Conservation (phyloP, 2,113 vertebrate genomes). For the Pachyramphus minor region DNA sequence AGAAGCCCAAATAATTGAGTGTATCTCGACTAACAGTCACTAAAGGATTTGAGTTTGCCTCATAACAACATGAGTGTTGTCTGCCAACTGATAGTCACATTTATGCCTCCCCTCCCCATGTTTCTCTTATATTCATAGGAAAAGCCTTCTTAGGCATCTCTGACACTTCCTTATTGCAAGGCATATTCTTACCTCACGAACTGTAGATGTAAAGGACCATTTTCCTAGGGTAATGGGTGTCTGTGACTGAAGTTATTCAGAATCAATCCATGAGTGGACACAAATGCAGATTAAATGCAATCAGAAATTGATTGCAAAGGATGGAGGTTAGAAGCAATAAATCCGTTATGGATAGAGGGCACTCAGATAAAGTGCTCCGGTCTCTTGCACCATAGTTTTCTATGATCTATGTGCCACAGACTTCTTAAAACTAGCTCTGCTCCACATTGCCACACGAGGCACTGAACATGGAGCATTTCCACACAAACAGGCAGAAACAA, state of each 20-base stretch:
- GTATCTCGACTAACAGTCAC: neutral
- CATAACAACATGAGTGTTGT: neutral
- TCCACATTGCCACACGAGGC: neutral
- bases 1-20: neutral
- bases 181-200: neutral
- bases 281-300: neutral
- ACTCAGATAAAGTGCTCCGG: neutral
- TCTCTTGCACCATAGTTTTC: neutral
- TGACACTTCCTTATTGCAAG: neutral
- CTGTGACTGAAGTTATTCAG: neutral
- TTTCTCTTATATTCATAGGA: neutral
- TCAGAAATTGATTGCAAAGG: neutral
- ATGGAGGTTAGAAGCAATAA: neutral
- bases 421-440: neutral
- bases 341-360: neutral
- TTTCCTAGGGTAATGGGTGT: neutral
- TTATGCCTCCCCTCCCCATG: fast-evolving
- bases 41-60: neutral
- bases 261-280: neutral
- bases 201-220: neutral
- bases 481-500: neutral
- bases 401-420: neutral
- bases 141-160: neutral
- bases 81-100: neutral
- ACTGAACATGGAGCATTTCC: neutral